These are phyloP conservation scores for Sclerurus mexicanus DNA, from an alignment of 2,113 vertebrate genomes.

Conservation along the genomic window DNA sequence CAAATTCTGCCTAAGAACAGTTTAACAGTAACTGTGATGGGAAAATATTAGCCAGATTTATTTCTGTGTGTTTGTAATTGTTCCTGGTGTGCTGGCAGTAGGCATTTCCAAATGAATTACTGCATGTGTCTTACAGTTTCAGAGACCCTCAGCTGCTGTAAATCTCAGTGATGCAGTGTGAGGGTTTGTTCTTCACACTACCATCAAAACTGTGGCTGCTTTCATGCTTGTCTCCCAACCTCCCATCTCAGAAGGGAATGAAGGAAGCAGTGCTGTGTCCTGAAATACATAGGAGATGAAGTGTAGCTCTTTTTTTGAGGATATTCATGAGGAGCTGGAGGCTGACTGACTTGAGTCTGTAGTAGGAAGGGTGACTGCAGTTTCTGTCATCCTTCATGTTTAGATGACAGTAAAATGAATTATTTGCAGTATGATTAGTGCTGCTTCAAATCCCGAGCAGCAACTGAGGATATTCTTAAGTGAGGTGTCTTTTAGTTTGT, in stretches of 20 bases:
- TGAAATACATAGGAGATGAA: not conserved
- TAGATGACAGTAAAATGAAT: not conserved
- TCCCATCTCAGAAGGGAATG: not conserved
- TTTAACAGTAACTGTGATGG: not conserved
- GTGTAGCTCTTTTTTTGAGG: not conserved
- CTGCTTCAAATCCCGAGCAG: not conserved
- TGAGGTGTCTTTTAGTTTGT: not conserved
- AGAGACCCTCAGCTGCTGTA: not conserved
- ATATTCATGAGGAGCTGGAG: not conserved
- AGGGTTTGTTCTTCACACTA: not conserved
- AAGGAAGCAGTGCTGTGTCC: not conserved
- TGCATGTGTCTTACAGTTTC: not conserved
- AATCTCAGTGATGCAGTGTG: rapidly evolving
- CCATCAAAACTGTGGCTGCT: not conserved
- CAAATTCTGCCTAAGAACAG: not conserved
- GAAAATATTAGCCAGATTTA: not conserved
- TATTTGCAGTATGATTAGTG: not conserved
- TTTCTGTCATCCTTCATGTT: not conserved
- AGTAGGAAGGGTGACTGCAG: not conserved
- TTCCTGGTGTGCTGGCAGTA: not conserved
- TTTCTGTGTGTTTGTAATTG: not conserved
- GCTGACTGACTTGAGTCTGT: not conserved
- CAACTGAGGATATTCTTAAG: not conserved
- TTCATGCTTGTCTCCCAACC: not conserved
- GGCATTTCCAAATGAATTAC: not conserved